Evolutionary conservation across 2,113 vertebrate genomes (phyloP).

Genomic region (Neolamprologus fasciatus): DNA sequence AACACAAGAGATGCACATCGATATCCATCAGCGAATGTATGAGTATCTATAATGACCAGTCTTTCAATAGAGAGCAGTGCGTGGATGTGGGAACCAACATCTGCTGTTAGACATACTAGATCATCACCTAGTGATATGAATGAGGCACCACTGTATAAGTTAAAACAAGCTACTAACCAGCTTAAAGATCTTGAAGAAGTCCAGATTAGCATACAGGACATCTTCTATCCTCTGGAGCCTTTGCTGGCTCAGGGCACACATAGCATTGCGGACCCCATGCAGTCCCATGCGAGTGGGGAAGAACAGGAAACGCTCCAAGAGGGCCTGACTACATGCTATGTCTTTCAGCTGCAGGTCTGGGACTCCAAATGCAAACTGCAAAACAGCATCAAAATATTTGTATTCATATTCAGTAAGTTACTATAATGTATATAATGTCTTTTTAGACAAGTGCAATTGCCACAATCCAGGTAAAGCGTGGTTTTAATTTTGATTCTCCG

Average conservation of each 20-base stretch:
- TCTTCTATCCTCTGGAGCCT: slow-evolving; percentile 87
- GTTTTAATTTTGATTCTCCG: background rate
- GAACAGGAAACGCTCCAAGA: slow-evolving; percentile 86
- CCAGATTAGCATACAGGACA: slow-evolving; percentile 83
- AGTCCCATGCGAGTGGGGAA: slow-evolving; percentile 79
- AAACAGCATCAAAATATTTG: background rate
- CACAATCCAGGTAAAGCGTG: background rate
- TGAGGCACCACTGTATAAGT: background rate
- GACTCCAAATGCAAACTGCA: slow-evolving; percentile 85
- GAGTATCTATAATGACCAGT: background rate
- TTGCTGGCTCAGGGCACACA: slow-evolving; percentile 85
- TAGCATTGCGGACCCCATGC: slow-evolving; percentile 73
- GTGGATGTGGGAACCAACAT: background rate
- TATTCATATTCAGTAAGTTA: background rate
- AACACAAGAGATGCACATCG: background rate
- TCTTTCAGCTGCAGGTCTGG: slow-evolving; percentile 86
- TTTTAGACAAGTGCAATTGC: background rate
- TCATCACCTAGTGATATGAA: background rate
- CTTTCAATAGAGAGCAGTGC: background rate
- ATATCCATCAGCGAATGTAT: background rate
- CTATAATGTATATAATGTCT: background rate
- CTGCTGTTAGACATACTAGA: background rate
- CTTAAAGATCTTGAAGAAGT: slow-evolving; percentile 91
- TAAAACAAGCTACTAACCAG: slow-evolving; percentile 70
- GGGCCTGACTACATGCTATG: slow-evolving; percentile 86